Conservation (phyloP, 2,113 vertebrate species). For the Pluvianellus socialis region DNA sequence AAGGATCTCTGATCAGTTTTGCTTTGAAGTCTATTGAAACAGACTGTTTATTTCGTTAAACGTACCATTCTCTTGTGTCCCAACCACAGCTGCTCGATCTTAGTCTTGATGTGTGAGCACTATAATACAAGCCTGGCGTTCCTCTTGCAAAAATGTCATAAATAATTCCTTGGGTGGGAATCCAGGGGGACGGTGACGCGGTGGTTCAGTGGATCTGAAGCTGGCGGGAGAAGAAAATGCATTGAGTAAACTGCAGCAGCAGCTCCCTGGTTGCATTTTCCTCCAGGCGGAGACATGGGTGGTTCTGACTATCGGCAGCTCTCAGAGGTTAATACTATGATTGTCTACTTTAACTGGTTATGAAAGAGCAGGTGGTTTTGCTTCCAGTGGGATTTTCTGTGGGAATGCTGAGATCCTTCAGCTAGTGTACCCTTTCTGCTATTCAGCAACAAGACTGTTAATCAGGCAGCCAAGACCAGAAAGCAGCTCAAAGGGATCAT, state of each 20-base stretch:
- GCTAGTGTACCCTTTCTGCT: not conserved
- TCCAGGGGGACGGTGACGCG: not conserved
- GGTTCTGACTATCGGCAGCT: not conserved
- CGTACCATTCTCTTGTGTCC: fast-evolving
- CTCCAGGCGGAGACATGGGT: not conserved
- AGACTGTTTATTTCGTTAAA: not conserved
- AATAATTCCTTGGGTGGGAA: not conserved
- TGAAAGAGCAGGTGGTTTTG: not conserved
- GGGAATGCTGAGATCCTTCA: not conserved
- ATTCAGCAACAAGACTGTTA: not conserved
- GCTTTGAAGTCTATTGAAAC: not conserved
- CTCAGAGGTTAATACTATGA: not conserved
- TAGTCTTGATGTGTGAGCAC: not conserved
- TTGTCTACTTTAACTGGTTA: not conserved
- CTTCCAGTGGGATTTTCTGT: not conserved
- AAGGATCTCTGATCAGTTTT: not conserved
- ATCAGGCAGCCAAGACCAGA: not conserved
- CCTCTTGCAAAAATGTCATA: not conserved
- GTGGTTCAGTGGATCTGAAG: not conserved
- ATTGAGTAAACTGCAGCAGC: not conserved
- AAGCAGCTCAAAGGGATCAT: not conserved
- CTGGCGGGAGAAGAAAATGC: not conserved
- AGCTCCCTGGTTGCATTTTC: not conserved
- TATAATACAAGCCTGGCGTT: not conserved
- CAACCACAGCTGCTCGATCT: not conserved